phyloP scores from a whole-genome alignment of 2,888 invertebrate species.

The Patella depressa region DNA sequence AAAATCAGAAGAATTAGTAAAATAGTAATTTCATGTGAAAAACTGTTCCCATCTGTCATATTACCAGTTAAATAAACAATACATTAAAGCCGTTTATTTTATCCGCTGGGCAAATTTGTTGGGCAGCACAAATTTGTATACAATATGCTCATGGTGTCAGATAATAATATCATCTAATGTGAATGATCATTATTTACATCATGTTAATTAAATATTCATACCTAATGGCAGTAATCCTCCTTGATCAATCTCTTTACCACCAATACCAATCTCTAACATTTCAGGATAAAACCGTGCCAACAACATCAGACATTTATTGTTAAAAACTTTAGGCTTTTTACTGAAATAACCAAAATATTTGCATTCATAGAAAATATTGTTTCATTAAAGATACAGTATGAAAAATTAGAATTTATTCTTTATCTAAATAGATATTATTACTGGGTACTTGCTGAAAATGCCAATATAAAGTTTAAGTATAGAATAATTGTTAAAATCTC shows the following conservation, averaged over 20 bases:
- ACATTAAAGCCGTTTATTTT: no score
- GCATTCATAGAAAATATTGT: not conserved
- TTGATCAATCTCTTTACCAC: conserved; percentile 57
- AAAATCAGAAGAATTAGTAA: not conserved
- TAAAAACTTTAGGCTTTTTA: conserved; percentile 50
- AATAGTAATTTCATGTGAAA: no score
- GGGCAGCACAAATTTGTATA: no score
- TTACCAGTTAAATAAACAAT: no score
- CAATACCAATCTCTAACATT: conserved; percentile 57
- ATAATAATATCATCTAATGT: not conserved
- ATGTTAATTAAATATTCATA: conserved; percentile 34
- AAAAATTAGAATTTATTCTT: no score
- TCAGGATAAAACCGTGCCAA: conserved; percentile 63
- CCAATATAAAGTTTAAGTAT: no score
- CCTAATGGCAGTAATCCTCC: conserved; percentile 59
- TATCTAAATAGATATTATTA: no score
- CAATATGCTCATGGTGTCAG: no score
- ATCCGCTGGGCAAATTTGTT: no score
- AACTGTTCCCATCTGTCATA: no score
- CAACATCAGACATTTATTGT: conserved; percentile 58
- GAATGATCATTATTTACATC: not conserved
- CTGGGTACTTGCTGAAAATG: no score
- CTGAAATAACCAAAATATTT: conserved; percentile 37
- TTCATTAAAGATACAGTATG: not conserved
- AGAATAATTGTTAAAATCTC: conserved; percentile 20